A percentile compares a stretch with the other conserved stretches of the same genome.
These are phyloP conservation scores for Margaritifera margaritifera DNA, from an alignment of 2,888 invertebrate genomes.

Conservation along the genomic window DNA sequence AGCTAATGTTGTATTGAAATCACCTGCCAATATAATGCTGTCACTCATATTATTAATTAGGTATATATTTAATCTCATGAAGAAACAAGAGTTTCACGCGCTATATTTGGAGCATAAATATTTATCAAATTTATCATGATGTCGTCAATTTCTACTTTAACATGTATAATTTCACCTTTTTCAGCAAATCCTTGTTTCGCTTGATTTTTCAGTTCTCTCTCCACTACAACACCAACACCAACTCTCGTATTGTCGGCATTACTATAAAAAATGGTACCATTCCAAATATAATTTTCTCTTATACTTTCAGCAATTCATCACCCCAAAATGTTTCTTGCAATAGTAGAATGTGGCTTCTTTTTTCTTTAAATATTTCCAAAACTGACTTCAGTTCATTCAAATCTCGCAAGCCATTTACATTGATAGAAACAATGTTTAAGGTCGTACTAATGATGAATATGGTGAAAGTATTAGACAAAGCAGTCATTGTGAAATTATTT, in stretches of 20 bases:
- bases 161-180: not conserved
- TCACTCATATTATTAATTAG: not conserved
- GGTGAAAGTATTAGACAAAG: too few relatives aligned
- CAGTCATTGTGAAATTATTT: too few relatives aligned
- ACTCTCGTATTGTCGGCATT: not conserved
- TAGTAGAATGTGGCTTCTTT: not conserved
- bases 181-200: too few relatives aligned
- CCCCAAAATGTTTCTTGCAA: slow-evolving; percentile 2
- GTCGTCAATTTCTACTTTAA: not conserved
- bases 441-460: not conserved
- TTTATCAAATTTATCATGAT: not conserved
- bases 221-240: not conserved
- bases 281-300: not conserved
- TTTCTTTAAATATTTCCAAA: not conserved
- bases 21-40: too few relatives aligned
- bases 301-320: not conserved
- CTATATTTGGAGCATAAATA: not conserved
- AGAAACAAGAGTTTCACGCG: not conserved
- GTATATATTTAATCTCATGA: not conserved
- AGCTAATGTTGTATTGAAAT: too few relatives aligned
- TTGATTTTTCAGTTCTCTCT: not conserved
- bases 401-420: slow-evolving; percentile 1
- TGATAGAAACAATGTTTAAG: not conserved
- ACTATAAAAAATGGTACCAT: not conserved
- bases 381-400: not conserved